Evolutionary conservation across 2,113 vertebrate species (phyloP).

Genomic region (Brevimyrus niger): DNA sequence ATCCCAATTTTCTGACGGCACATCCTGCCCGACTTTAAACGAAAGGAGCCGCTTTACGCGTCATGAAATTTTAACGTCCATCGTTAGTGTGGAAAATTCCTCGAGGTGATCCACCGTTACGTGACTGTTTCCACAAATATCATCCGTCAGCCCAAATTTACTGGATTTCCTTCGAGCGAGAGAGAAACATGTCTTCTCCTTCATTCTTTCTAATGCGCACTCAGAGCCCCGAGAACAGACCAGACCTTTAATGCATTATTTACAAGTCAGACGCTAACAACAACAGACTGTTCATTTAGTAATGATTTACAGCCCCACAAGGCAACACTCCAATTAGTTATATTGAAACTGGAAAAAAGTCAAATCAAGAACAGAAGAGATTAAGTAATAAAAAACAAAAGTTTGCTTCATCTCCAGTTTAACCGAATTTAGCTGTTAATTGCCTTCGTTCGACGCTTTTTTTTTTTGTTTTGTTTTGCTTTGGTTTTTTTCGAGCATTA

Average conservation of each 20-base stretch:
- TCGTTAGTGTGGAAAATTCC: constrained; percentile 74
- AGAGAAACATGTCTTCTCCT: constrained; percentile 41
- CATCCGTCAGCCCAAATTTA: constrained; percentile 76
- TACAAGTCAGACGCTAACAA: constrained; percentile 96
- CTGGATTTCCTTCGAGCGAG: constrained; percentile 58
- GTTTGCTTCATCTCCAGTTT: constrained; percentile 21
- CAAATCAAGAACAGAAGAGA: constrained; percentile 46
- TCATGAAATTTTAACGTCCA: constrained; percentile 73
- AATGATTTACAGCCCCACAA: constrained; percentile 86
- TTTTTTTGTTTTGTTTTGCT: not conserved
- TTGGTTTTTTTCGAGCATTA: not conserved
- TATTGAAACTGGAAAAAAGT: constrained; percentile 72
- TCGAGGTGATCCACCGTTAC: constrained; percentile 75
- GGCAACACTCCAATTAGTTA: constrained; percentile 83
- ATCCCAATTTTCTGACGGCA: constrained; percentile 32
- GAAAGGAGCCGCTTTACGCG: constrained; percentile 51
- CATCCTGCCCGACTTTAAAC: constrained; percentile 35
- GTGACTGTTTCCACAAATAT: constrained; percentile 74
- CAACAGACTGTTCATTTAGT: constrained; percentile 96
- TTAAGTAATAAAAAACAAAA: constrained; percentile 19
- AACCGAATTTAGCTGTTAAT: constrained; percentile 18
- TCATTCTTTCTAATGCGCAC: constrained; percentile 63
- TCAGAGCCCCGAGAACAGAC: constrained; percentile 64
- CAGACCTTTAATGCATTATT: constrained; percentile 95
- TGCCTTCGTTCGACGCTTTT: not conserved